Conservation (phyloP, 2,888 invertebrate genomes). For the Rhagophthalmus giganteus region DNA sequence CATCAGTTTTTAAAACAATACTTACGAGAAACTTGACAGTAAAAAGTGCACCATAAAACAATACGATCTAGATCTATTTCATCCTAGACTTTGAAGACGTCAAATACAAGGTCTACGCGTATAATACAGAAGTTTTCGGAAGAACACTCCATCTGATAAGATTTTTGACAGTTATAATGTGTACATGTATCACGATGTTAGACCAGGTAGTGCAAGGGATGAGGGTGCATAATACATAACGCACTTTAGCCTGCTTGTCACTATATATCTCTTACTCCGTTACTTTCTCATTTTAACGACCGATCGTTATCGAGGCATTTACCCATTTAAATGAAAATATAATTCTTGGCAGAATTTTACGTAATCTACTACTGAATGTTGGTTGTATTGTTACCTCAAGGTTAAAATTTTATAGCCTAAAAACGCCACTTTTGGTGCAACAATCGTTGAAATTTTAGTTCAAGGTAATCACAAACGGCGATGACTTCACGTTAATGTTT, state of each 20-base stretch:
- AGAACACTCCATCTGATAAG: conserved; percentile 33
- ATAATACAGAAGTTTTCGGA: no score
- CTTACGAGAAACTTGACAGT: no score
- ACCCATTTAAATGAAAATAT: conserved; percentile 45
- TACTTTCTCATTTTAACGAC: conserved; percentile 49
- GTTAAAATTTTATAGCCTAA: neutral
- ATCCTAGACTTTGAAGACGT: no score
- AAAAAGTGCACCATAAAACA: no score
- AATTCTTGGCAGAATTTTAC: conserved; percentile 33
- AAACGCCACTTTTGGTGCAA: no score
- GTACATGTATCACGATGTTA: conserved; percentile 35
- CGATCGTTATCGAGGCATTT: conserved; percentile 47
- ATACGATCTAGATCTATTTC: no score
- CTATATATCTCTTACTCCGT: conserved; percentile 44
- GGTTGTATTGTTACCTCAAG: conserved; percentile 4
- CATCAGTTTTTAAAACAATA: no score
- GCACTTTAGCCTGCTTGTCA: conserved; percentile 39
- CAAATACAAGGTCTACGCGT: no score
- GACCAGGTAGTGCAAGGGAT: conserved; percentile 38
- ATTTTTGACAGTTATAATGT: conserved; percentile 38
- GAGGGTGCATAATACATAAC: conserved; percentile 41
- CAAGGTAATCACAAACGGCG: no score
- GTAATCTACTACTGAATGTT: conserved; percentile 9
- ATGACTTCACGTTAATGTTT: no score
- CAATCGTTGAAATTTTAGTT: no score